Base-by-base conservation (phyloP, 2,888 invertebrate species). In the Tribolium freemani region DNA sequence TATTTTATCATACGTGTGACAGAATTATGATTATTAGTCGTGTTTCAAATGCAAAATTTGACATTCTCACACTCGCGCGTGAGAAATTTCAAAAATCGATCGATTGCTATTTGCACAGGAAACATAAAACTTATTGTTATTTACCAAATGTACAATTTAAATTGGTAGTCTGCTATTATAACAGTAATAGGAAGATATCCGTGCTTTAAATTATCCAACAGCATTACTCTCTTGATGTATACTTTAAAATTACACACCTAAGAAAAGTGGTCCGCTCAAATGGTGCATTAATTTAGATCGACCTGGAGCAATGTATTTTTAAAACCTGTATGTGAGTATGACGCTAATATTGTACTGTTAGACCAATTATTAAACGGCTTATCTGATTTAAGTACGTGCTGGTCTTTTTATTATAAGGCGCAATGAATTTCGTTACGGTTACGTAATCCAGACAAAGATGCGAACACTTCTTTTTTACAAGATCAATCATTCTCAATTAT, bases 301-400 rank as follows among this genome's bases (percentile, higher is more conserved):
- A 77, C 77, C 76, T 46, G 67, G 46, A 77, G 77, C 77, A 72
- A 76, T 69, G 67, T 61, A 68, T 68, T 58, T 71, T 61, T 64
- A 73, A 76, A 75, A 75, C 77, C 76, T 71, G 77, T 77, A 76
- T 73, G 72, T 66, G 69, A 53, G 51, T 68, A 54, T 69, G 69
- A 73, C 57, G 69, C 66, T 73, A 71, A 69, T 69, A 68, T 53
- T 74, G 79, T 80, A 80, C 81, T 81, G 80, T 81, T 81, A 81
- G 80, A 80, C 80, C 81, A 81, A 81, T 82, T 81, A 81, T 81
- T 80, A 79, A 79, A 78, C 73, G 64, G 75, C 80, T 82, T 82
- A 82, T 82, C 82, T 81, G 81, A 81, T 82, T 79, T 66, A 45
- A 50, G 72, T 72, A 72, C 30, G 66, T 64, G 64, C 67, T 67